Base-by-base conservation (phyloP, 2,797 vertebrate species). In the Sylvilagus floridanus region DNA sequence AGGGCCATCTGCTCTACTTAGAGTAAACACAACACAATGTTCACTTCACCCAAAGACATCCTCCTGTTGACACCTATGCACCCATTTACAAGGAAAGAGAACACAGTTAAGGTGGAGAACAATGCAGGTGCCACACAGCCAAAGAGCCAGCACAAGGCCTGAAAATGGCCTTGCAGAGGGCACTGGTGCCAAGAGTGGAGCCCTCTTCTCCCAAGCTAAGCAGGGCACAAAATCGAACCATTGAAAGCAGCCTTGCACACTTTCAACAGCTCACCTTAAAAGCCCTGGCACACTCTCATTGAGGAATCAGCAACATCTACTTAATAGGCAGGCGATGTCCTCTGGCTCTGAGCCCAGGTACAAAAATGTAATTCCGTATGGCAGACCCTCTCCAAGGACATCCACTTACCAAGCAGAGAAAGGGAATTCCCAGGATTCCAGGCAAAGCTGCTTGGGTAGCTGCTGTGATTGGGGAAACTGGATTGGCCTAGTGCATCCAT, bases 171-270 rank as follows among this genome's bases (percentile, higher is more conserved):
- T 19, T 21, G 1, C 54, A 28, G 63, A 68, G 30, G 57, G 12
- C 28, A 30, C n/a, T 24, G n/a, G 42, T 4, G 5, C 17, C 24
- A 6, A 0, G 0, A 1, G 57, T 14, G 37, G 72, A 50, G n/a
- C 63, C 52, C 84, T 78, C 91, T 93, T 87, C 90, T 84, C 37
- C 77, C 28, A 35, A 96, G 65, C 21, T 7, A 92, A 63, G 76
- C 75, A 77, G 17, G 83, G 84, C 68, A 62, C 90, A 88, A 47
- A 47, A 57, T 57, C 54, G 19, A 57, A 57, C 19, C 54, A 4
- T 16, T 21, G 16, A 57, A 57, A 57, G 54, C 54, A 4, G 19
- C 19, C 54, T 16, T 17, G 54, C 54, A 57, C 54, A 57, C 54
- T 78, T 78, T 87, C 16, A 26, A 62, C n/a, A 0, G 0, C 30